phyloP scores from a whole-genome alignment of 2,888 invertebrate species.

The Parnassius apollo region DNA sequence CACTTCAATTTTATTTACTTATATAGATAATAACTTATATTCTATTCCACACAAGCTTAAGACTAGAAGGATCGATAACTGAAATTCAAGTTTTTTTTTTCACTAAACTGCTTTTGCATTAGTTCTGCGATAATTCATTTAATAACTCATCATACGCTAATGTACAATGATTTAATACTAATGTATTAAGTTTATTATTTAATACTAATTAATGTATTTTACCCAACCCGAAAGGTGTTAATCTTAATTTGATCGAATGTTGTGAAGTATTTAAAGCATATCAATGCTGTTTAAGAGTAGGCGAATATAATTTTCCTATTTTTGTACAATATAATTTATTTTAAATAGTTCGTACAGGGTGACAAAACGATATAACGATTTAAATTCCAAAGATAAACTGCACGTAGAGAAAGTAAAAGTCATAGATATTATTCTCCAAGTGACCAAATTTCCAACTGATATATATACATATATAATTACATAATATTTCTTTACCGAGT shows the following conservation, averaged over 20 bases:
- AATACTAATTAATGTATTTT: constrained; percentile 27
- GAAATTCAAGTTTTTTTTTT: constrained; percentile 5
- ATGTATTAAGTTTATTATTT: constrained; percentile 28
- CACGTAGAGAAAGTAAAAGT: constrained; percentile 44
- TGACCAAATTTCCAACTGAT: constrained; percentile 61
- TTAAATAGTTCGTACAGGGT: constrained; percentile 35
- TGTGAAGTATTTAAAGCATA: constrained; percentile 67
- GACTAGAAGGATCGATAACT: constrained; percentile 34
- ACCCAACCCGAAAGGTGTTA: constrained; percentile 48
- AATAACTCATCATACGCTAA: constrained; percentile 33
- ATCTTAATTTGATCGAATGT: constrained; percentile 58
- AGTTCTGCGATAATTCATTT: constrained; percentile 26
- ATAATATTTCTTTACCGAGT: constrained; percentile 27
- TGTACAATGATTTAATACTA: constrained; percentile 35
- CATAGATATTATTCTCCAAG: constrained; percentile 61
- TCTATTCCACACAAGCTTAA: too few species aligned
- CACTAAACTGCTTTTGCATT: constrained; percentile 26
- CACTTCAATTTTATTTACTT: too few species aligned
- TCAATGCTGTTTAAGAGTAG: constrained; percentile 56
- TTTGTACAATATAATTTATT: constrained; percentile 45
- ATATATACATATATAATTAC: constrained; percentile 27
- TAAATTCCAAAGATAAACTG: constrained; percentile 34
- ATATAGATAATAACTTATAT: too few species aligned
- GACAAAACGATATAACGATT: constrained; percentile 34
- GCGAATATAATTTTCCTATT: constrained; percentile 49